These are phyloP conservation scores for Lysandra bellargus DNA, from an alignment of 2,888 invertebrate species.

Conservation along the genomic window DNA sequence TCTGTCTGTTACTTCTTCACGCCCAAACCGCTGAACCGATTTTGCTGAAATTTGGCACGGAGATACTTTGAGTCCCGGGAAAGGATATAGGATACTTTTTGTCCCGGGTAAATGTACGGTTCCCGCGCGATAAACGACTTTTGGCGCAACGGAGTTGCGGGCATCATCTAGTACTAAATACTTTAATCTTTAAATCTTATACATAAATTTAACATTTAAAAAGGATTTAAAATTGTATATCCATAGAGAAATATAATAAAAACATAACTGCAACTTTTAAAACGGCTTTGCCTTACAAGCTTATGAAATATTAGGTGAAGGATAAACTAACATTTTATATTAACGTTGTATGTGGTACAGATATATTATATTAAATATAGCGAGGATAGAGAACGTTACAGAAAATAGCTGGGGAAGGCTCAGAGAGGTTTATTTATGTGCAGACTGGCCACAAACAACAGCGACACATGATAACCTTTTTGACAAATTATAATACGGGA, in stretches of 20 bases:
- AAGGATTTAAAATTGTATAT: not conserved
- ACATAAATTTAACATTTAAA: not conserved
- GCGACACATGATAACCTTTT: not conserved
- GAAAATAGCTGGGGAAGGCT: not conserved
- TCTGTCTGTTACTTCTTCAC: too few species aligned
- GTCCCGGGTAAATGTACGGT: too few species aligned
- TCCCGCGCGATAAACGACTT: too few species aligned
- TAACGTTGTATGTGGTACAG: not conserved
- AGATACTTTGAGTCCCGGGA: too few species aligned
- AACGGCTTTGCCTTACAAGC: not conserved
- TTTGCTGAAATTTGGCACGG: too few species aligned
- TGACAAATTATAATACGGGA: too few species aligned
- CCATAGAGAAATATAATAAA: not conserved
- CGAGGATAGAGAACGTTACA: not conserved
- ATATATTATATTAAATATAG: not conserved
- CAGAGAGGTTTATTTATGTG: not conserved
- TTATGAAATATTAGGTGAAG: not conserved
- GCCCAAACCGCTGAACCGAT: too few species aligned
- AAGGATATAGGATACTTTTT: too few species aligned
- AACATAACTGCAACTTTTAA: not conserved
- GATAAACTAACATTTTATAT: not conserved
- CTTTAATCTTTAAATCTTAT: not conserved
- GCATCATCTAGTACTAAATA: too few species aligned
- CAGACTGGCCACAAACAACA: not conserved
- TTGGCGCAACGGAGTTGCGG: too few species aligned